Evolutionary conservation across 2,888 invertebrate species (phyloP), one percentile per base, ranked within the genome.

Genomic region (Spatulosminthurus flaviceps): DNA sequence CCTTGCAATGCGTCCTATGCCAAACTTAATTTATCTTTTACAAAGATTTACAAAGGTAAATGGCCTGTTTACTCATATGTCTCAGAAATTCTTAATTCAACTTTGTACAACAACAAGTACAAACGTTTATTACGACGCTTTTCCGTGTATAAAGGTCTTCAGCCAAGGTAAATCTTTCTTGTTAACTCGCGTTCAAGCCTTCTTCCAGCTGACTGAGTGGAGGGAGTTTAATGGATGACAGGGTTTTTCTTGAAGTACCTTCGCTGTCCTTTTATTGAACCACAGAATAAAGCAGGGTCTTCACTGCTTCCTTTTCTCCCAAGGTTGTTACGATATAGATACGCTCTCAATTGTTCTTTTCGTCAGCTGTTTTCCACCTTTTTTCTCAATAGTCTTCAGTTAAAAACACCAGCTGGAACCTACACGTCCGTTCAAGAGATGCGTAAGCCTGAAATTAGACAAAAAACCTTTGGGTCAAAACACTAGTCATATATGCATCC

Each of bases 341-440:
- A 28, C 28, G 16, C 29, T 26, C 28, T 24, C 5, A 28, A 29
- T 26, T 5, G 13, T 67, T n/a, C 16, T 13, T 19, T 22, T 16
- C 70, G 70, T 70, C 70, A 70, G 70, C 70, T 70, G 70, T 70
- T 70, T 22, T 41, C 21, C n/a, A 70, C 70, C 70, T 70, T 70
- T 29, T n/a, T 51, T n/a, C 16, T 19, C 51, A 16, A 16, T 4
- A 19, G 7, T 5, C 1, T 51, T 51, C 7, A 16, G 51, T 51
- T 51, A 41, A 21, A 70, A 70, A 34, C 41, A 70, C 34, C 70
- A 70, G 70, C 70, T 70, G 70, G 7, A 51, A 51, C 51, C 2
- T 51, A 51, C n/a, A 51, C 51, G 51, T 13, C 26, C 13, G 7
- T 5, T 13, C n/a, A 9, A 29, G n/a, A 7, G 5, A 9, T 29